A percentile compares a stretch with the other conserved stretches of the same genome.
phyloP scores from a whole-genome alignment of 37 sponge, comb jelly and placozoan species.

The Corticium candelabrum region DNA sequence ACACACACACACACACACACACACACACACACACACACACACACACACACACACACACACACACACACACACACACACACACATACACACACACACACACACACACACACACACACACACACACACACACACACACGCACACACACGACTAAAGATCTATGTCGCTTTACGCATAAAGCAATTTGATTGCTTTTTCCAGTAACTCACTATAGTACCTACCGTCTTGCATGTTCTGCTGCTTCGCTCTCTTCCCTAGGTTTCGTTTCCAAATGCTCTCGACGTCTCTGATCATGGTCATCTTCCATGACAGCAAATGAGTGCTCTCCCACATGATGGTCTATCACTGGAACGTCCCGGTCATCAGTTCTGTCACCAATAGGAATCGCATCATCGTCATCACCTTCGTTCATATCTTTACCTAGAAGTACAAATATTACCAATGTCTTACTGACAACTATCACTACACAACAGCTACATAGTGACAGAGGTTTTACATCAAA shows the following conservation, averaged over 20 bases:
- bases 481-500: no score
- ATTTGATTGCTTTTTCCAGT: background rate
- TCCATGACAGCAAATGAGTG: constrained; percentile 62
- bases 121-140: no score
- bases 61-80: constrained; percentile 32
- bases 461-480: no score
- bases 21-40: no score
- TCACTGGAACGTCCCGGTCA: background rate
- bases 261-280: constrained; percentile 34
- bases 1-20: no score
- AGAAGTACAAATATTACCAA: no score
- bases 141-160: no score
- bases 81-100: no score
- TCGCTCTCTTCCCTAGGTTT: constrained; percentile 20
- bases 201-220: background rate
- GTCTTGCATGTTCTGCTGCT: background rate
- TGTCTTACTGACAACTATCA: no score
- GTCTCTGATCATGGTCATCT: constrained; percentile 48
- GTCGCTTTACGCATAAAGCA: background rate
- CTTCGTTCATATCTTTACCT: no score
- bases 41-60: constrained; percentile 16
- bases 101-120: no score
- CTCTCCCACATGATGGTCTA: constrained; percentile 26
- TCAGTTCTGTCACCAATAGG: background rate
- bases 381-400: background rate